phyloP scores from a whole-genome alignment of 2,797 vertebrate species.

The Etheostoma nigrum region DNA sequence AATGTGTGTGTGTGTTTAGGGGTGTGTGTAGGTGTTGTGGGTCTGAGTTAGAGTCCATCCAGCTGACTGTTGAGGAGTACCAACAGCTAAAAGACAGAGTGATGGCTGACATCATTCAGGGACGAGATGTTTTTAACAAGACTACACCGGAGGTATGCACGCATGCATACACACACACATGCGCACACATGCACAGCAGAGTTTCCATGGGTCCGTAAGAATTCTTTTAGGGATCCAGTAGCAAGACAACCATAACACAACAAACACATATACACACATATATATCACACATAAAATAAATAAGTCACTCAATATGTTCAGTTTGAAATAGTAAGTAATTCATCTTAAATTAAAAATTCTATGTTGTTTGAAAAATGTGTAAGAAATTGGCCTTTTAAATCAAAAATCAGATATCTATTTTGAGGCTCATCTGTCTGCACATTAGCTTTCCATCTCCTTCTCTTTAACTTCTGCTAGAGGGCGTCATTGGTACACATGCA shows the following conservation, averaged over 20 bases:
- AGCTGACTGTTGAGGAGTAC: slow-evolving; percentile 87
- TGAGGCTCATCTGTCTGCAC: background rate
- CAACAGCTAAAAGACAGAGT: slow-evolving; percentile 86
- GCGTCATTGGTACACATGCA: slow-evolving; percentile 41
- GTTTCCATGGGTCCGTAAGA: background rate
- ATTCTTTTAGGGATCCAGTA: too few species aligned
- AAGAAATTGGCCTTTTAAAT: background rate
- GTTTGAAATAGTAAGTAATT: background rate
- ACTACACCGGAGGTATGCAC: slow-evolving; percentile 90
- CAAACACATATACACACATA: too few species aligned
- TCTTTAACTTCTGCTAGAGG: slow-evolving; percentile 58
- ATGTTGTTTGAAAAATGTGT: background rate
- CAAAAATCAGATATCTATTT: background rate
- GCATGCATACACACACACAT: background rate
- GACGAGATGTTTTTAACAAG: slow-evolving; percentile 91
- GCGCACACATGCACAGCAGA: background rate
- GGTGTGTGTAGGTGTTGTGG: slow-evolving; percentile 72
- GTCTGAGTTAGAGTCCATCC: slow-evolving; percentile 76
- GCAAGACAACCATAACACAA: too few species aligned
- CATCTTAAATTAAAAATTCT: background rate
- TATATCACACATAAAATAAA: too few species aligned
- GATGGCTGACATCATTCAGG: slow-evolving; percentile 91
- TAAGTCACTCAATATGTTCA: background rate
- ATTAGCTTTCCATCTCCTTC: background rate
- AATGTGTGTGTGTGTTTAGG: slow-evolving; percentile 70